Evolutionary conservation across 1,140 invertebrate species (phyloP), one percentile per base, ranked within the genome.

Genomic region (Papilio helenus): DNA sequence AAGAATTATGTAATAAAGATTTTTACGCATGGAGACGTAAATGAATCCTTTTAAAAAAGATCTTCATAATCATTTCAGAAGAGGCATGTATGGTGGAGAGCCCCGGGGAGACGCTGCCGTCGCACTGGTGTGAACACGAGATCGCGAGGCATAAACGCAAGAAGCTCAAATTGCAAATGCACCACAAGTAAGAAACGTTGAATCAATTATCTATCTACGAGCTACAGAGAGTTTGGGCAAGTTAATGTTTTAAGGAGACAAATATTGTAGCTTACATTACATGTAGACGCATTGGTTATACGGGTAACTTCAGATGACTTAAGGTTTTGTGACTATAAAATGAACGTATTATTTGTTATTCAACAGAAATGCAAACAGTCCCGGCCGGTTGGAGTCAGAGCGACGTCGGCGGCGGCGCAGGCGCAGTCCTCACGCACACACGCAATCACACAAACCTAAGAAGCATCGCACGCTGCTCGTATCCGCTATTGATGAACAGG

Each of bases 401-500:
- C 81, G 93, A 3, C 85, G 90, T 23, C 83, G 90, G 12, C 84
- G 89, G 1, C 85, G 88, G 18, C 92, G 92, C 18, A 79, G 88
- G 72, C 86, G 91, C 61, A 83, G 79, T 29, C 86, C 74, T 14
- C 85, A 86, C 46, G 77, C 83, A 3, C 87, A 89, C 29, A 58
- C 84, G 7, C 88, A 87, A 7, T 68, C 85, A 46, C 86, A 89
- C 65, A 91, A 89, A 79, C 92, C 91, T 5, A 82, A 80, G 74
- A 92, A 92, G 84, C 93, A 94, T 78, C 89, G 92, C 77, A 94
- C 92, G 0, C 81, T 94, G 44, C 88, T 94, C 18, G 92, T 94
- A 8, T 94, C 92, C 0, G 92, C 92, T 23, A 94, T 94, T 20
- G 92, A 94, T 72, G 92, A 94, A 80, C 93, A 94, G 82, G 93